Conservation (phyloP, 2,797 vertebrate genomes). For the Sandelia bainsii region DNA sequence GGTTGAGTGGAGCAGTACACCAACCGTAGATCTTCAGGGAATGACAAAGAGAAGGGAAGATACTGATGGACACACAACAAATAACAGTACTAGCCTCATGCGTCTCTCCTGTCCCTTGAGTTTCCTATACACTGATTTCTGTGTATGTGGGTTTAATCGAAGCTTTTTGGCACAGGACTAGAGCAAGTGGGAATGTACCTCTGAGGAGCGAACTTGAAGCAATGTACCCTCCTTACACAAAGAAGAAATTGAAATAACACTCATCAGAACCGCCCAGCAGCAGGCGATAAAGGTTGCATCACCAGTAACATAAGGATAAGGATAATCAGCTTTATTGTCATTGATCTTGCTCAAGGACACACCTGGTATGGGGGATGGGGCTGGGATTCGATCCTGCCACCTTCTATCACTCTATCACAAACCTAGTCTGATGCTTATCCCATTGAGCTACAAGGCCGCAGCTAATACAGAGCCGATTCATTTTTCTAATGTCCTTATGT, state of each 20-base stretch:
- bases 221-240: slow-evolving; percentile 19
- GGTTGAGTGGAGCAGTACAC: slow-evolving; percentile 65
- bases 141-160: slow-evolving; percentile 60
- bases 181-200: slow-evolving; percentile 60
- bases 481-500: neutral
- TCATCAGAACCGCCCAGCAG: slow-evolving; percentile 44
- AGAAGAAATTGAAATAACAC: slow-evolving; percentile 56
- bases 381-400: no score
- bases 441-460: no score
- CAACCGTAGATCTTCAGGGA: slow-evolving; percentile 59
- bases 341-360: no score
- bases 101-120: slow-evolving; percentile 33
- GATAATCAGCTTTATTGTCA: no score
- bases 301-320: slow-evolving; percentile 7
- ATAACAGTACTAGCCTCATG: slow-evolving; percentile 28
- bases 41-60: slow-evolving; percentile 43
- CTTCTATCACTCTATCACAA: no score
- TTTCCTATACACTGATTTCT: slow-evolving; percentile 38
- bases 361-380: no score
- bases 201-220: slow-evolving; percentile 47
- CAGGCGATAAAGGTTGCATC: slow-evolving; percentile 9
- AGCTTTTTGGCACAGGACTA: slow-evolving; percentile 64
- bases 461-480: neutral
- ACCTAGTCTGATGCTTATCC: no score
- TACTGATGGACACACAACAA: slow-evolving; percentile 53